Conservation (phyloP, 1,140 invertebrate species). For the Aleiodes sp. region DNA sequence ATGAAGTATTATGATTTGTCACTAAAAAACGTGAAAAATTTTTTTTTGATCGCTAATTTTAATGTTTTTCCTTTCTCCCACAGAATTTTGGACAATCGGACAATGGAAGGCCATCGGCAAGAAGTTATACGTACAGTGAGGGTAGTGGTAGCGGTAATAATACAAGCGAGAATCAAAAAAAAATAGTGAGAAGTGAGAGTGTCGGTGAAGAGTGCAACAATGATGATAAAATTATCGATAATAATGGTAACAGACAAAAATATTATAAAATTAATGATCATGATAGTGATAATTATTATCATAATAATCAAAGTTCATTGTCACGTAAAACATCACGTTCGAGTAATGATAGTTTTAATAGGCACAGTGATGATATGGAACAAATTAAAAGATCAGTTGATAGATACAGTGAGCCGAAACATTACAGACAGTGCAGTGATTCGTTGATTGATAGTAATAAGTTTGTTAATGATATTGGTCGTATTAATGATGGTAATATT, state of each 20-base stretch:
- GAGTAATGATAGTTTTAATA: slow-evolving; percentile 12
- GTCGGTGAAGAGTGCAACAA: slow-evolving; percentile 50
- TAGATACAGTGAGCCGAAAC: slow-evolving; percentile 39
- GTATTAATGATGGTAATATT: background rate
- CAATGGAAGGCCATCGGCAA: slow-evolving; percentile 42
- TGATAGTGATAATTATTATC: slow-evolving; percentile 29
- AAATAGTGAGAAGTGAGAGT: slow-evolving; percentile 51
- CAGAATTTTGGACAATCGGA: too few relatives aligned
- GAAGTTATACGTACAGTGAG: slow-evolving; percentile 54
- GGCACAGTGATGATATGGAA: slow-evolving; percentile 28
- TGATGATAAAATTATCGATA: background rate
- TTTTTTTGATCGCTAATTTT: background rate
- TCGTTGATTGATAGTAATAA: slow-evolving; percentile 53
- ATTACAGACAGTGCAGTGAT: slow-evolving; percentile 58
- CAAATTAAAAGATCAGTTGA: slow-evolving; percentile 34
- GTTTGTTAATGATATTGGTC: slow-evolving; percentile 41
- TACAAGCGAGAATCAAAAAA: slow-evolving; percentile 39
- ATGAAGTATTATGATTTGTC: too few relatives aligned
- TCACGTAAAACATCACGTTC: slow-evolving; percentile 9
- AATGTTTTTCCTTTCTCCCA: slow-evolving; percentile 19
- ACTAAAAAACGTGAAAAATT: too few relatives aligned
- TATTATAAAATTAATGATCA: slow-evolving; percentile 24
- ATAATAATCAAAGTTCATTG: slow-evolving; percentile 1
- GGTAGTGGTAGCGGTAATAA: slow-evolving; percentile 29
- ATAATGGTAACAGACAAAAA: background rate